phyloP scores from a whole-genome alignment of 2,888 invertebrate species.

The Nowickia ferox region DNA sequence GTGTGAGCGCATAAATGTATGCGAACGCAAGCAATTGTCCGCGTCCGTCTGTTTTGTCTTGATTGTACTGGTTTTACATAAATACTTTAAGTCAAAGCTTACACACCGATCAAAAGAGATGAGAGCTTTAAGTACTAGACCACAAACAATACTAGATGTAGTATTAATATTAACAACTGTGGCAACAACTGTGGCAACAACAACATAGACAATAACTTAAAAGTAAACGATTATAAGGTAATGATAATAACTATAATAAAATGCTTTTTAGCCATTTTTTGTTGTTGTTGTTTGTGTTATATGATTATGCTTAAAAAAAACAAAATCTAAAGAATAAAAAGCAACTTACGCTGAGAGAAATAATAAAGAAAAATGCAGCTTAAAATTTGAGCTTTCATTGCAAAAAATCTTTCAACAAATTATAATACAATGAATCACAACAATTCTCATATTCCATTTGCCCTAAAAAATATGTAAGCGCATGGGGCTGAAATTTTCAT shows the following conservation, averaged over 20 bases:
- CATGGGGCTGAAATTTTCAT: no score
- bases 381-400: no score
- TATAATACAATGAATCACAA: no score
- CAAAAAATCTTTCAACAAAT: no score
- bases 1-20: not conserved
- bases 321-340: conserved; percentile 52
- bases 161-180: conserved; percentile 40
- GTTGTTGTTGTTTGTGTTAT: conserved; percentile 12
- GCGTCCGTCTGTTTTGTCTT: conserved; percentile 21
- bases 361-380: no score
- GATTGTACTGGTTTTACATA: conserved; percentile 54
- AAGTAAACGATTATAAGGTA: conserved; percentile 68
- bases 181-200: conserved; percentile 29
- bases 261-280: conserved; percentile 27
- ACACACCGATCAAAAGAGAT: conserved; percentile 68
- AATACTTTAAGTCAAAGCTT: conserved; percentile 65
- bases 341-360: conserved; percentile 13
- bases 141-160: conserved; percentile 55
- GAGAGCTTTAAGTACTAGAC: conserved; percentile 58
- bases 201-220: conserved; percentile 34
- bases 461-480: no score
- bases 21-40: conserved; percentile 10
- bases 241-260: conserved; percentile 72
- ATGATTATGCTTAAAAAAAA: conserved; percentile 18
- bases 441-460: no score